Base-by-base conservation (phyloP, 2,797 vertebrate genomes). In the Poecilia picta region DNA sequence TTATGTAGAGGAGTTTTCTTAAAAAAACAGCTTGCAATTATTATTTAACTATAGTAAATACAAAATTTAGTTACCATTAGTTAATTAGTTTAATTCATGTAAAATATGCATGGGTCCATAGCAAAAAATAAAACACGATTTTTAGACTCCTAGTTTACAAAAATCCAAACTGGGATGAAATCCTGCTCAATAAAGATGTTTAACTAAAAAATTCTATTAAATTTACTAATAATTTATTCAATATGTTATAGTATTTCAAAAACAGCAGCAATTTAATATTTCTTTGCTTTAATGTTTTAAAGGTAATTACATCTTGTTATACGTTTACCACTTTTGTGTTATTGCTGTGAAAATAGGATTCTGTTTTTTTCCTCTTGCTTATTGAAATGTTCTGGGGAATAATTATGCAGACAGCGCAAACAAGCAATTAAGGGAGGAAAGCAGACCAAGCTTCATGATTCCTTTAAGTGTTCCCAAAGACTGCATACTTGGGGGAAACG, bases 251-350 rank as follows among this genome's bases (percentile, higher is more conserved):
- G 23, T 39, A 39, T 41, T 66, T 66, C 18, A 66, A 8, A 8
- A 23, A 16, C 33, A 39, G 6, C 1, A 66, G 8, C 4, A 39
- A 66, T 23, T 36, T 23, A 23, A 39, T 11, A 66, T 39, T 36
- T 66, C 62, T 66, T 62, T 33, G 16, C 16, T 39, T 66, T 66
- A 36, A 39, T 66, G 62, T 66, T 66, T 62, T 62, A 62, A 66
- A 66, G 33, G 33, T 39, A 39, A 20, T 66, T 36, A 39, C 3
- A 66, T 39, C 1, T 23, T 39, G 16, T 36, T 36, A 8, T 18
- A 33, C 2, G 6, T 23, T 39, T 36, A 5, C 5, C 18, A 66
- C 8, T 39, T 64, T 11, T 20, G 33, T 66, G 15, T 62, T 62
- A 33, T 33, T 62, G 7, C 2, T 33, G 15, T 62, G 28, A 64